Evolutionary conservation across 2,113 vertebrate species (phyloP).

Genomic region (Martes martes): DNA sequence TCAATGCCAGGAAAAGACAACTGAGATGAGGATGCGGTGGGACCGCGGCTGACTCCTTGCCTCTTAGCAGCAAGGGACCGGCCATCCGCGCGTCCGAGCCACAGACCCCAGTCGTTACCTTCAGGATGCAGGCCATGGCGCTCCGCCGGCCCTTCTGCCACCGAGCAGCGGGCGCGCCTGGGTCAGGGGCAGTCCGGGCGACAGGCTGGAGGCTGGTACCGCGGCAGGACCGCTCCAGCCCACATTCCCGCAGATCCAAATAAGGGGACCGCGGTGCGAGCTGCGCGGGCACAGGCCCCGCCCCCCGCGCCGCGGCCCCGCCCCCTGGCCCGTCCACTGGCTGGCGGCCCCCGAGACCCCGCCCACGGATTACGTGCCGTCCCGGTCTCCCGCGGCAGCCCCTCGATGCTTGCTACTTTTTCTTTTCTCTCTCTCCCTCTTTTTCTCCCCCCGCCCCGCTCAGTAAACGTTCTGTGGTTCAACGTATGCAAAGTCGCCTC

Average conservation of each 20-base stretch:
- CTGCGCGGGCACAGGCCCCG: constrained; percentile 76
- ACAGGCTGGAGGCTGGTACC: constrained; percentile 73
- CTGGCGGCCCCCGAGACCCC: constrained; percentile 71
- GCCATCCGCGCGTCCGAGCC: constrained; percentile 79
- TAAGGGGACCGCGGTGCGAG: constrained; percentile 65
- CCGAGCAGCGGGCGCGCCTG: constrained; percentile 77
- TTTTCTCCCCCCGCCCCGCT: too few species aligned
- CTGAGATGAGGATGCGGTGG: constrained; percentile 75
- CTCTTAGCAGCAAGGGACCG: constrained; percentile 64
- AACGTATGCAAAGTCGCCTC: background rate
- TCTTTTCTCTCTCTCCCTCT: background rate
- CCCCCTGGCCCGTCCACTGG: constrained; percentile 80
- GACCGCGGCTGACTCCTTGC: constrained; percentile 67
- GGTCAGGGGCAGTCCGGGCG: constrained; percentile 75
- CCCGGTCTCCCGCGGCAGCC: background rate
- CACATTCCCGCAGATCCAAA: constrained; percentile 80
- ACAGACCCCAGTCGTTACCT: constrained; percentile 83
- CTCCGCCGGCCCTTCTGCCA: constrained; percentile 77
- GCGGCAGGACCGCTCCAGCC: constrained; percentile 73
- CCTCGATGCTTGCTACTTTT: background rate
- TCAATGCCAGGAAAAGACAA: constrained; percentile 71
- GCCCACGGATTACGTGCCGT: constrained; percentile 78
- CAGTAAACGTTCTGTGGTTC: background rate
- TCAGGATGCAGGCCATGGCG: constrained; percentile 88
- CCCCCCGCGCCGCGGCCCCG: constrained; percentile 75